Base-by-base conservation (phyloP, 2,113 vertebrate genomes). In the Pluvianellus socialis region DNA sequence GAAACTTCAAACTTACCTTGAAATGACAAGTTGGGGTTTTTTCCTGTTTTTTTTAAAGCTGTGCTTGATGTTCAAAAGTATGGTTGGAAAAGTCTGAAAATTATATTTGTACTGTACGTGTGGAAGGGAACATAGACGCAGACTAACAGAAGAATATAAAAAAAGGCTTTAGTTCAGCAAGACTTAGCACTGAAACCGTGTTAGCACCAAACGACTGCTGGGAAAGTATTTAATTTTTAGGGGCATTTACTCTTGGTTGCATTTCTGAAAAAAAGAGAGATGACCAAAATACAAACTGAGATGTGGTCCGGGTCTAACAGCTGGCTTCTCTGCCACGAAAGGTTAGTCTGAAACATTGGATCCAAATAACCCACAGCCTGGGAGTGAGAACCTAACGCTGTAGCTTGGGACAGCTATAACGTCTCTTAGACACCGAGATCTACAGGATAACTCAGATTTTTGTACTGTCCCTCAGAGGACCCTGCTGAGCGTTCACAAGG, bases 1-100 rank as follows among this genome's bases (percentile, higher is more conserved):
- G 96, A 97, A 98, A 96, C 83, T 97, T 98, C 96, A 97, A 93
- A 83, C 92, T 97, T 88, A 91, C 90, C 91, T 96, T 92, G 92
- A 94, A 93, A 91, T 68, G 52, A 79, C 79, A 42, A 73, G 28
- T 74, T 59, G 53, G 16, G 21, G n/a, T 87, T 85, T 73, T 63
- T 18, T 5, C 19, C 40, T 7, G 12, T 63, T 9, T 86, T 9
- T 86, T 94, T 87, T 58, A 73, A 92, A 76, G 45, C 85, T 93
- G 33, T 72, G 52, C 76, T 88, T 95, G 53, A 53, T 95, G 79
- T 82, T 94, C 49, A 47, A 22, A 94, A 94, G 84, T 62, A 79
- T 19, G 92, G 86, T 94, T 96, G 87, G 91, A 95, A 94, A 92
- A 45, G 32, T 66, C 58, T 91, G 94, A 95, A 96, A 85, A 94